Percentiles rank a stretch among this genome's conserved stretches.
Evolutionary conservation across 64 coral and sea anemone genomes (phyloP).

Genomic region (Montipora cactus): DNA sequence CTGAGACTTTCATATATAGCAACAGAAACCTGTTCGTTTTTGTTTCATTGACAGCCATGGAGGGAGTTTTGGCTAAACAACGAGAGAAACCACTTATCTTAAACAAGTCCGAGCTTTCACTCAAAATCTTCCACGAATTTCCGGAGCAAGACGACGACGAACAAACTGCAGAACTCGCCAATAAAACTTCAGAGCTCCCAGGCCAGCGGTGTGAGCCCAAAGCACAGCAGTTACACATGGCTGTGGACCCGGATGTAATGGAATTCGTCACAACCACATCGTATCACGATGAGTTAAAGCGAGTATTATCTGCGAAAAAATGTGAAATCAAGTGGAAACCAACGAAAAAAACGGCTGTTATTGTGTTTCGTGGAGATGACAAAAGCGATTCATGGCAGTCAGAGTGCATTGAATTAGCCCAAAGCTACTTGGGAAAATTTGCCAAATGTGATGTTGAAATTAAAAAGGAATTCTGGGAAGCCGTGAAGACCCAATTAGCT

Average conservation of each 20-base stretch:
- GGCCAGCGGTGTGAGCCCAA: not conserved
- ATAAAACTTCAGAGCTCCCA: not conserved
- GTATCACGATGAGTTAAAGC: constrained; percentile 17
- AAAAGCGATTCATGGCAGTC: constrained; percentile 35
- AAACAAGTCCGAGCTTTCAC: not conserved
- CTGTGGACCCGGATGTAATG: constrained; percentile 73
- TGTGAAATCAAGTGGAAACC: constrained; percentile 51
- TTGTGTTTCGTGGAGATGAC: not conserved
- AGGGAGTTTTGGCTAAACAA: constrained; percentile 9
- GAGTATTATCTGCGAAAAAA: constrained; percentile 25
- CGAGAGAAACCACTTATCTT: not conserved
- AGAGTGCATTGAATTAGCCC: constrained; percentile 40
- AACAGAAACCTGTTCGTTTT: not conserved
- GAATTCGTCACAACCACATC: constrained; percentile 32
- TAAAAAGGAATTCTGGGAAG: constrained; percentile 28
- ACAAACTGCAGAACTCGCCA: not conserved
- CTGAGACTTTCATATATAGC: too few species aligned
- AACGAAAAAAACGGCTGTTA: constrained; percentile 18
- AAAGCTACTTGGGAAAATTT: constrained; percentile 43
- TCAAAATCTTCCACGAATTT: not conserved
- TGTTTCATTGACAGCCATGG: constrained; percentile 4
- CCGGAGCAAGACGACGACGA: not conserved
- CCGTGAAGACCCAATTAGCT: not conserved
- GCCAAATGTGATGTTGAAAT: not conserved
- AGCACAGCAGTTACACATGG: constrained; percentile 25